Percentiles rank a stretch among this genome's conserved stretches.
phyloP scores from a whole-genome alignment of 1,140 invertebrate genomes.

The Heterodera schachtii region DNA sequence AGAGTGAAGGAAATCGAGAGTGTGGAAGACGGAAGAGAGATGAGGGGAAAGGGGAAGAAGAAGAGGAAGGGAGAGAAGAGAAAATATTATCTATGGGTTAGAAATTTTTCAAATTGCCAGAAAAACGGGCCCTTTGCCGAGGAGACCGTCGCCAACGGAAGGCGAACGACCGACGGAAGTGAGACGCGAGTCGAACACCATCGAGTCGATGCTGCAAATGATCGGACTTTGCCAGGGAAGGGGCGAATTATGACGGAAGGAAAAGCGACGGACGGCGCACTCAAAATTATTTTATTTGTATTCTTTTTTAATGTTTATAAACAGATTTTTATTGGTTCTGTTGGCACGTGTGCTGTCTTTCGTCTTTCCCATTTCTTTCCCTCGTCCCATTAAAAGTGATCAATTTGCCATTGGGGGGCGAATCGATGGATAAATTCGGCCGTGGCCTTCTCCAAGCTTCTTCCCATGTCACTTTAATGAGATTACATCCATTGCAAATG shows the following conservation, averaged over 20 bases:
- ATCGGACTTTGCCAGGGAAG: constrained; percentile 53
- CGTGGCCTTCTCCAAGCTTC: neutral
- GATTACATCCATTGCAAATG: neutral
- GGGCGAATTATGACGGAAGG: constrained; percentile 28
- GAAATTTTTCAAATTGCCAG: neutral
- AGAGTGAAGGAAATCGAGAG: neutral
- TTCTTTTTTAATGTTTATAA: neutral
- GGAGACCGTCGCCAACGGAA: constrained; percentile 18
- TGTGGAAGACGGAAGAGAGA: neutral
- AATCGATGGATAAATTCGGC: neutral
- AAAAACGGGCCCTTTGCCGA: constrained; percentile 38
- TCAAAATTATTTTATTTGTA: neutral
- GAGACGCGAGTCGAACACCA: constrained; percentile 41
- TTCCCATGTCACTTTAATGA: neutral
- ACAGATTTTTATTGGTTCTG: neutral
- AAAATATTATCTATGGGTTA: too few relatives aligned
- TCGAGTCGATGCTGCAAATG: constrained; percentile 56
- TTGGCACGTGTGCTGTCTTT: neutral
- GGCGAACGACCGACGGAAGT: constrained; percentile 22
- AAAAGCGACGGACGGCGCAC: neutral
- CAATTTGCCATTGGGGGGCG: neutral
- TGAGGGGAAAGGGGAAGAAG: neutral
- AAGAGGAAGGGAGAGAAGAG: too few relatives aligned
- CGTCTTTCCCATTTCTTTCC: neutral
- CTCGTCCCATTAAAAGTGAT: neutral